Evolutionary conservation across 2,888 invertebrate species (phyloP).

Genomic region (Eupithecia centaureata): DNA sequence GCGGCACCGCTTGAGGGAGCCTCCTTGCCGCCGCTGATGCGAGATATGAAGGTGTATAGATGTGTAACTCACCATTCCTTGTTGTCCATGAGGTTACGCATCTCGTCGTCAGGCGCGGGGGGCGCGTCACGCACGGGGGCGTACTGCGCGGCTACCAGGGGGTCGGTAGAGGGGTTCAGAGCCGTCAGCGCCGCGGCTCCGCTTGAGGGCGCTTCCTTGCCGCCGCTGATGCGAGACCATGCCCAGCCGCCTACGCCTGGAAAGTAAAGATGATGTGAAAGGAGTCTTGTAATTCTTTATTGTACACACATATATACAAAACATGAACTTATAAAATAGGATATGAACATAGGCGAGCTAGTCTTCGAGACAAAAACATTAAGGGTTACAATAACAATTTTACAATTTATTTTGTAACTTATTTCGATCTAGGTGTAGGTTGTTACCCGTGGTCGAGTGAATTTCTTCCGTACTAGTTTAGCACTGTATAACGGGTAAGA

Average conservation of each 20-base stretch:
- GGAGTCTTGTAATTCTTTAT: not conserved
- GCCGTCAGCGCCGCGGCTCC: slow-evolving; percentile 84
- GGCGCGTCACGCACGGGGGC: slow-evolving; percentile 90
- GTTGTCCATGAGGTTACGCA: slow-evolving; percentile 90
- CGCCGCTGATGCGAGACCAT: slow-evolving; percentile 77
- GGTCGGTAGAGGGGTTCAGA: slow-evolving; percentile 90
- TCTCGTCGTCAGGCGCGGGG: slow-evolving; percentile 87
- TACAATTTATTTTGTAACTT: no score
- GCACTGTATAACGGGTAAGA: no score
- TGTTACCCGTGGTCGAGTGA: no score
- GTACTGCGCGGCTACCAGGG: slow-evolving; percentile 89
- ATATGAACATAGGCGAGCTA: no score
- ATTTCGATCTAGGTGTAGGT: no score
- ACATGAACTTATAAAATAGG: no score
- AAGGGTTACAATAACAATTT: no score
- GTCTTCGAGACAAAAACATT: no score
- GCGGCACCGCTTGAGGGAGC: slow-evolving; percentile 79
- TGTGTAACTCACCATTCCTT: slow-evolving; percentile 86
- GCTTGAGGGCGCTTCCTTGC: slow-evolving; percentile 80
- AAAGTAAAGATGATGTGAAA: slow-evolving; percentile 26
- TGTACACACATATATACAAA: no score
- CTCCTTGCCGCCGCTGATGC: slow-evolving; percentile 81
- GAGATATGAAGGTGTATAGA: slow-evolving; percentile 45
- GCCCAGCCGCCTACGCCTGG: slow-evolving; percentile 73
- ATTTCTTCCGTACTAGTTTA: no score